Evolutionary conservation across 2,888 invertebrate species (phyloP), one percentile per base, ranked within the genome.

Genomic region (Dascillus cervinus): DNA sequence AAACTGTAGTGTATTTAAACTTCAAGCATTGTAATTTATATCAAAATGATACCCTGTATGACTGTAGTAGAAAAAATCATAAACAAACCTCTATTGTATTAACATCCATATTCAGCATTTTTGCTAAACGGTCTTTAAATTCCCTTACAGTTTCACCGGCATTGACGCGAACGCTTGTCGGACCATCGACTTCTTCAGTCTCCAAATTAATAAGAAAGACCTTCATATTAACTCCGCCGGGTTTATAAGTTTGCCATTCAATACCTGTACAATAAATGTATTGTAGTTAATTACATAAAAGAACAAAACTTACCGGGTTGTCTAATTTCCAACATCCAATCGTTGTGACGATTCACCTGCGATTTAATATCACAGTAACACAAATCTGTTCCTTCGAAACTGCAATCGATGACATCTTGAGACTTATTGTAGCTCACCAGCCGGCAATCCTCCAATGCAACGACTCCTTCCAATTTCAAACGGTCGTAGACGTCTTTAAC

Each of bases 291-390:
- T 17, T 17, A 6, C 17, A 6, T 6, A 6, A 17, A 17, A 17
- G 8, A 17, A 17, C 8, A 17, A 6, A 17, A 34, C 46, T 43
- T 37, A 58, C 60, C 58, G 71, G 71, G 52, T 72, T 72, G 42
- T 72, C 73, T 71, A 32, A 76, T 73, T 64, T 87, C 84, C 43
- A 87, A 56, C 37, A 84, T 60, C 47, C 82, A 71, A 51, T 79
- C 77, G 42, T 67, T 66, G 41, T 67, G 52, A 56, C 64, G 43
- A 62, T 61, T 41, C 60, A 66, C 28, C 56, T 69, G 43, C n/a
- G 69, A 64, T 11, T 68, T 58, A 26, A 73, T 60, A 41, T 67
- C 63, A 28, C 57, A 56, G 37, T 67, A 65, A 45, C 52, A 62
- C 24, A 70, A 65, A 3, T 72, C 61, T 22, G 76, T 75, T 26